Base-by-base conservation (phyloP, 2,113 vertebrate species). In the Desmodus rotundus region DNA sequence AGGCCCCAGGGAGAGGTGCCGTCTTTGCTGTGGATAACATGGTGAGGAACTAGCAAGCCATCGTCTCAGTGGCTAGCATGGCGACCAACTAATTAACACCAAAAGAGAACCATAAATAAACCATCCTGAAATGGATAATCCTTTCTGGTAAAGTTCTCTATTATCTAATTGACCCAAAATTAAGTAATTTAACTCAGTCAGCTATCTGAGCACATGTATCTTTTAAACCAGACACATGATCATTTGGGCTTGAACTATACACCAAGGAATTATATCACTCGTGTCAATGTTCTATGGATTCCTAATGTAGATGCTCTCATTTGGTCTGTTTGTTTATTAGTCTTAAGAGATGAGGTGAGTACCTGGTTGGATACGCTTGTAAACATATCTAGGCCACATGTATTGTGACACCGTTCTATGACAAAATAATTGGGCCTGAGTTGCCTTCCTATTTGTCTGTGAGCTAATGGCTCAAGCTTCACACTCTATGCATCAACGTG, bases 101-200 rank as follows among this genome's bases (percentile, higher is more conserved):
- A 67, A 74, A 84, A 54, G 28, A 80, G 31, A 26, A 58, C 4
- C 20, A n/a, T 38, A 70, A 93, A 73, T 61, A 88, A 88, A 58
- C 14, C 47, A 92, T 67, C 89, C 73, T 92, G 76, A 84, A 96
- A 87, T 2, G 65, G 38, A 2, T 73, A 56, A 72, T 87, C 50
- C 10, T 78, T 89, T 94, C 36, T 81, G 16, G 22, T 43, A 76
- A 89, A 68, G 56, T 63, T 26, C 13, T 76, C 78, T 92, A 28
- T 90, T 96, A 70, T 33, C 80, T 72, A 86, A 87, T 28, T 81
- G 77, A 93, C 36, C 9, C 47, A 17, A 96, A 91, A 95, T 90
- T 92, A 93, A 72, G 31, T 41, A 73, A 87, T 74, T 94, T 54
- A 92, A 80, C 12, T 58, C 43, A 68, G 58, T 56, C 24, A 50